Conservation (phyloP, 2,888 invertebrate genomes). For the Antitype chi region DNA sequence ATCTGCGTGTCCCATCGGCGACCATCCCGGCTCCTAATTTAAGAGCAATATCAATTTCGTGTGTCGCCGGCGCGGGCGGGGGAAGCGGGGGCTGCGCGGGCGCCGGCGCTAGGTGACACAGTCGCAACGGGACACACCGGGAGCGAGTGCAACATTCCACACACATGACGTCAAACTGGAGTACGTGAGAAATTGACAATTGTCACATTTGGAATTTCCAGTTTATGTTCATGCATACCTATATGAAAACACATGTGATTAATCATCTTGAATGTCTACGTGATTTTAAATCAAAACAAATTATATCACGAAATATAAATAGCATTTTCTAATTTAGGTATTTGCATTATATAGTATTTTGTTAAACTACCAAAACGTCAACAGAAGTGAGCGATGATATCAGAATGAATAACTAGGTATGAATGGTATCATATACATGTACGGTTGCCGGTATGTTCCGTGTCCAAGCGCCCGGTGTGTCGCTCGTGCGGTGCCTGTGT, state of each 20-base stretch:
- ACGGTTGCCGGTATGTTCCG: background rate
- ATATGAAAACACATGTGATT: background rate
- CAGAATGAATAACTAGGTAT: background rate
- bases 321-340: background rate
- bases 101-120: slow-evolving; percentile 73
- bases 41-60: slow-evolving; percentile 69
- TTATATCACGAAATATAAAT: background rate
- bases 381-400: background rate
- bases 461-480: slow-evolving; percentile 45
- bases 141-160: slow-evolving; percentile 27
- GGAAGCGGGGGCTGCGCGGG: slow-evolving; percentile 54
- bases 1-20: slow-evolving; percentile 66
- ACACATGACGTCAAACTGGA: slow-evolving; percentile 4
- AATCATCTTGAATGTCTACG: slow-evolving; percentile 20
- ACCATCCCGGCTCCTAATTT: slow-evolving; percentile 69
- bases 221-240: background rate
- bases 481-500: slow-evolving; percentile 75
- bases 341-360: background rate
- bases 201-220: slow-evolving; percentile 8
- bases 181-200: background rate
- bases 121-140: slow-evolving; percentile 58
- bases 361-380: background rate
- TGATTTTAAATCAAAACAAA: slow-evolving; percentile 13
- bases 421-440: no score
- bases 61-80: slow-evolving; percentile 44